These are phyloP conservation scores for Rhabdomys dilectus DNA, from an alignment of 2,113 vertebrate species.

Conservation along the genomic window DNA sequence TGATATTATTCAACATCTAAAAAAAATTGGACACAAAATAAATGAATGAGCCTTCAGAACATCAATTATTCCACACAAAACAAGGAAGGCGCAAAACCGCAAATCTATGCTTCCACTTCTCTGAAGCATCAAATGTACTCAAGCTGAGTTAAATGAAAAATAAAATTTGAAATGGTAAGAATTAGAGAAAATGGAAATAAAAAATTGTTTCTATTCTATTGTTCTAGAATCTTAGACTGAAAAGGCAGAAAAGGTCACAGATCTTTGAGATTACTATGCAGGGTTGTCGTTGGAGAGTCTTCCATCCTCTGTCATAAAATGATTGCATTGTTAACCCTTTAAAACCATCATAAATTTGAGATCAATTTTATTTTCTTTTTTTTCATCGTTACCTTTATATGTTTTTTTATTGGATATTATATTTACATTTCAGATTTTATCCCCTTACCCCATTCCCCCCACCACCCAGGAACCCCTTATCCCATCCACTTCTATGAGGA, in stretches of 20 bases:
- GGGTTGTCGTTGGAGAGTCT: neutral
- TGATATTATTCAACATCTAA: neutral
- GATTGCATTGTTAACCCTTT: neutral
- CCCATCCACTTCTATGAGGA: no score
- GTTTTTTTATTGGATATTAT: no score
- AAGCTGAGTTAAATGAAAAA: neutral
- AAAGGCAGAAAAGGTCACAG: neutral
- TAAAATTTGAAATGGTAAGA: neutral
- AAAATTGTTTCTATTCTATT: neutral
- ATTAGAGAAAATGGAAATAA: neutral
- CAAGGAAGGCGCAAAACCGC: neutral
- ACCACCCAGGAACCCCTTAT: no score
- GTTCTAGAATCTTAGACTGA: neutral
- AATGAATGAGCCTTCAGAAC: neutral
- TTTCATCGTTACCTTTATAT: no score
- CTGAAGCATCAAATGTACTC: neutral
- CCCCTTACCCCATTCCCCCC: no score
- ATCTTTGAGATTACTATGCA: slow-evolving; percentile 5
- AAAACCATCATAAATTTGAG: slow-evolving; percentile 38
- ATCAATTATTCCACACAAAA: slow-evolving; percentile 23
- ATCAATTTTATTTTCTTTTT: neutral
- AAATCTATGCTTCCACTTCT: neutral
- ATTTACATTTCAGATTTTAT: no score
- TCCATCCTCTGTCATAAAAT: slow-evolving; percentile 32
- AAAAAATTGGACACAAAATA: neutral